phyloP scores from a whole-genome alignment of 2,888 invertebrate genomes.

The Callyntrura sp. region DNA sequence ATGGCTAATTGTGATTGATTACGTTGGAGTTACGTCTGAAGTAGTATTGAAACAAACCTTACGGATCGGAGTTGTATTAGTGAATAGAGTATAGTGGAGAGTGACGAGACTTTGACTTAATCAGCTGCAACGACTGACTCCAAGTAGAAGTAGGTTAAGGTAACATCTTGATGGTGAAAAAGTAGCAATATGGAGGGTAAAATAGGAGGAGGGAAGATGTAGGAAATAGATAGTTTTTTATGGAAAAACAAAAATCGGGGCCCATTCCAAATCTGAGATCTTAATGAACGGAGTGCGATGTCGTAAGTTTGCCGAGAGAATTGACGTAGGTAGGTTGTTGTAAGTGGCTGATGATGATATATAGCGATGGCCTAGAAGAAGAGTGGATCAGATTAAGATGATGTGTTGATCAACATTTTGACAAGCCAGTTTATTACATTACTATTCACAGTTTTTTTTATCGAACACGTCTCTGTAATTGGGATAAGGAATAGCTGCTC shows the following conservation, averaged over 20 bases:
- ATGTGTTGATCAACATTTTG: no score
- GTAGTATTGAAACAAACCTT: not conserved
- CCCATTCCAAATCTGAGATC: not conserved
- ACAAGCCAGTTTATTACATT: no score
- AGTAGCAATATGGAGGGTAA: not conserved
- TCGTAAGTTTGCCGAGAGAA: no score
- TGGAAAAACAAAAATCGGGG: constrained; percentile 7
- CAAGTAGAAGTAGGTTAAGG: constrained; percentile 70
- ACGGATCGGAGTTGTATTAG: not conserved
- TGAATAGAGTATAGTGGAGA: constrained; percentile 14
- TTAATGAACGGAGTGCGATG: constrained; percentile 3
- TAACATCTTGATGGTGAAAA: constrained; percentile 30
- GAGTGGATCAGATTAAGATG: no score
- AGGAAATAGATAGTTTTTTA: not conserved
- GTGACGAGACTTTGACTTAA: constrained; percentile 5
- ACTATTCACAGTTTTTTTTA: no score
- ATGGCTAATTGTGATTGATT: constrained; percentile 47
- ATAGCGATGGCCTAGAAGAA: not conserved
- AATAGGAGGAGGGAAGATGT: not conserved
- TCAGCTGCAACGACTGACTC: constrained; percentile 30
- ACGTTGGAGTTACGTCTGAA: not conserved
- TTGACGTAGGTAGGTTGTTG: no score
- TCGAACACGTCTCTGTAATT: no score
- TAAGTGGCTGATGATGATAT: no score
- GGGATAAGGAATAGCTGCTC: no score